Evolutionary conservation across 2,797 vertebrate species (phyloP).

Genomic region (Poliocrania exsul): DNA sequence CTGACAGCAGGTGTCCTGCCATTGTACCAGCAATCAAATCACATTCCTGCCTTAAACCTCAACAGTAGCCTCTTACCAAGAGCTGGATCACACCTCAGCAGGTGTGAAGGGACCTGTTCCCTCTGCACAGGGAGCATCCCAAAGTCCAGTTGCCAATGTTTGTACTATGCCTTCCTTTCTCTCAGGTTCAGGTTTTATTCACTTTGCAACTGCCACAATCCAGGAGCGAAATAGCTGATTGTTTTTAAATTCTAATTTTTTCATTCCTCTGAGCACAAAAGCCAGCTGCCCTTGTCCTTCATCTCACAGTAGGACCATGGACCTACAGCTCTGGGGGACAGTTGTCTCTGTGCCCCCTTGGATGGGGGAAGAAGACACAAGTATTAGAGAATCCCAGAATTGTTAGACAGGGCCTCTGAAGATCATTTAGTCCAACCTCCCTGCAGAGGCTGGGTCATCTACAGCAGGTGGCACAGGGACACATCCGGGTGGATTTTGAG

Average conservation of each 20-base stretch:
- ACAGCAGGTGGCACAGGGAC: neutral
- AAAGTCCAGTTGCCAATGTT: neutral
- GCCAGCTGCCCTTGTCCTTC: neutral
- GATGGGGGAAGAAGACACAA: neutral
- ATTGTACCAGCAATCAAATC: neutral
- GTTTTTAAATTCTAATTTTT: constrained; percentile 8
- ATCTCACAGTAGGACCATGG: neutral
- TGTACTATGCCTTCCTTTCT: neutral
- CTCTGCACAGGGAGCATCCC: neutral
- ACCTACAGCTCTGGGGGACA: neutral
- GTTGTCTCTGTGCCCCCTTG: neutral
- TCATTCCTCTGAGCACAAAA: neutral
- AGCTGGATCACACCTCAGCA: neutral
- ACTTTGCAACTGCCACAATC: neutral
- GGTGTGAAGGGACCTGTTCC: neutral
- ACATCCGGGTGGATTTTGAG: neutral
- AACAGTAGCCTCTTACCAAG: neutral
- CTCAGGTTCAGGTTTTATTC: neutral
- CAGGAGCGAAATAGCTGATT: neutral
- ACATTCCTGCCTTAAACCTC: neutral
- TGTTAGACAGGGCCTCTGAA: neutral
- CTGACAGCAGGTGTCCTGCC: neutral
- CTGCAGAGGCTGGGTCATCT: neutral
- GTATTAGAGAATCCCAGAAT: neutral
- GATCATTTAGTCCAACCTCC: neutral